These are phyloP conservation scores for Myocastor coypus DNA, from an alignment of 2,113 vertebrate genomes.

Conservation along the genomic window DNA sequence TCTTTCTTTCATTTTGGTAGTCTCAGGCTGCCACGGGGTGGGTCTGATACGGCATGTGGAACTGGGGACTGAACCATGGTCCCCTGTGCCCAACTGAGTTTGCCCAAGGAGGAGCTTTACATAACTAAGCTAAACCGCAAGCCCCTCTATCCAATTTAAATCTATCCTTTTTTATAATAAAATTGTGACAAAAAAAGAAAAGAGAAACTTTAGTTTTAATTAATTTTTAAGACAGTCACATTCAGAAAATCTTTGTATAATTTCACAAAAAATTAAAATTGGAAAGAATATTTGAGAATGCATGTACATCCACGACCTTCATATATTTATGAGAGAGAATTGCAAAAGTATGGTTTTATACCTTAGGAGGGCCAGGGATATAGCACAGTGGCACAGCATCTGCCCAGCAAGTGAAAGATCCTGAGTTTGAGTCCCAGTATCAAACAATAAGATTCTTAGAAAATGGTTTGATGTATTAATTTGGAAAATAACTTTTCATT, in stretches of 20 bases:
- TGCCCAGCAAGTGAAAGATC: too few relatives aligned
- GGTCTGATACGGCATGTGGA: too few relatives aligned
- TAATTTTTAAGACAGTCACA: conserved; percentile 59
- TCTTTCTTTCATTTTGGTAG: too few relatives aligned
- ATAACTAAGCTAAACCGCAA: too few relatives aligned
- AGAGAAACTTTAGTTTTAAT: conserved; percentile 28
- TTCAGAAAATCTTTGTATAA: conserved; percentile 40
- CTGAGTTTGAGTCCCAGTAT: too few relatives aligned
- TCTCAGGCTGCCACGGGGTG: too few relatives aligned
- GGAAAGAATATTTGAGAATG: conserved; percentile 46
- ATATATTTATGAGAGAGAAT: conserved; percentile 30
- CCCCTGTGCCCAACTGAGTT: too few relatives aligned
- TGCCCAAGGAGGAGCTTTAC: too few relatives aligned
- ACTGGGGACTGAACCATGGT: too few relatives aligned
- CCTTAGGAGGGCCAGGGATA: too few relatives aligned
- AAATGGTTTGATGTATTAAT: conserved; percentile 7
- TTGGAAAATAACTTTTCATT: conserved; percentile 27
- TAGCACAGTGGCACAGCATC: too few relatives aligned
- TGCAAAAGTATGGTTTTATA: conserved; percentile 43
- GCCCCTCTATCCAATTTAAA: conserved; percentile 54
- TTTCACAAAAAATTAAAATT: conserved; percentile 63
- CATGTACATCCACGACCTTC: neutral
- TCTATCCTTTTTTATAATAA: conserved; percentile 17
- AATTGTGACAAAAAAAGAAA: neutral
- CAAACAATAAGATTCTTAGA: neutral